These are phyloP conservation scores for Rhadinocentrus ornatus DNA, from an alignment of 2,797 vertebrate species.

Conservation along the genomic window DNA sequence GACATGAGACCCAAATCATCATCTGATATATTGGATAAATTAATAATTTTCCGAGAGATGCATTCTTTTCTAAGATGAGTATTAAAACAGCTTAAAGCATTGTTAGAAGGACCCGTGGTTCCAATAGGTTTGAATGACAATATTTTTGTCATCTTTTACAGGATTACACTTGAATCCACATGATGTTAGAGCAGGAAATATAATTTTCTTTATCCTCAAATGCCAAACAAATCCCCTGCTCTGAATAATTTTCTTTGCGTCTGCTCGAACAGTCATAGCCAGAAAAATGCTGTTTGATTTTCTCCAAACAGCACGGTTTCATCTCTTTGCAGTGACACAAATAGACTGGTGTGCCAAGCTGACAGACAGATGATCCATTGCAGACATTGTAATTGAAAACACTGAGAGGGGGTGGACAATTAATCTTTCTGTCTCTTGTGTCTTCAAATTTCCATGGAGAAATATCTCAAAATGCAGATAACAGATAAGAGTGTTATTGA, in stretches of 20 bases:
- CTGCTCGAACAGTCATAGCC: slow-evolving; percentile 38
- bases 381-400: slow-evolving; percentile 76
- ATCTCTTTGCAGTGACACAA: slow-evolving; percentile 64
- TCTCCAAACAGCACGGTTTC: slow-evolving; percentile 49
- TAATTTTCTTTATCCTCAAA: slow-evolving; percentile 52
- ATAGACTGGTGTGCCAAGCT: slow-evolving; percentile 52
- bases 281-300: slow-evolving; percentile 49
- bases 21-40: slow-evolving; percentile 2
- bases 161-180: slow-evolving; percentile 60
- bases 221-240: slow-evolving; percentile 43
- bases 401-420: slow-evolving; percentile 62
- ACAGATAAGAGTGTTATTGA: slow-evolving; percentile 77
- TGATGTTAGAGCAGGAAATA: slow-evolving; percentile 48
- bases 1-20: not conserved
- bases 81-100: slow-evolving; percentile 54
- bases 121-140: slow-evolving; percentile 46
- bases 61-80: slow-evolving; percentile 48
- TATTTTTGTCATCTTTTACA: slow-evolving; percentile 7
- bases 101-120: slow-evolving; percentile 53
- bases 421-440: slow-evolving; percentile 61
- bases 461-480: slow-evolving; percentile 72
- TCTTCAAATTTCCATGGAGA: slow-evolving; percentile 67
- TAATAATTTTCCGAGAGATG: slow-evolving; percentile 42
- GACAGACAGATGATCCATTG: slow-evolving; percentile 74
- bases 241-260: slow-evolving; percentile 49